phyloP scores from a whole-genome alignment of 1,140 invertebrate genomes.

The Phthorimaea operculella region DNA sequence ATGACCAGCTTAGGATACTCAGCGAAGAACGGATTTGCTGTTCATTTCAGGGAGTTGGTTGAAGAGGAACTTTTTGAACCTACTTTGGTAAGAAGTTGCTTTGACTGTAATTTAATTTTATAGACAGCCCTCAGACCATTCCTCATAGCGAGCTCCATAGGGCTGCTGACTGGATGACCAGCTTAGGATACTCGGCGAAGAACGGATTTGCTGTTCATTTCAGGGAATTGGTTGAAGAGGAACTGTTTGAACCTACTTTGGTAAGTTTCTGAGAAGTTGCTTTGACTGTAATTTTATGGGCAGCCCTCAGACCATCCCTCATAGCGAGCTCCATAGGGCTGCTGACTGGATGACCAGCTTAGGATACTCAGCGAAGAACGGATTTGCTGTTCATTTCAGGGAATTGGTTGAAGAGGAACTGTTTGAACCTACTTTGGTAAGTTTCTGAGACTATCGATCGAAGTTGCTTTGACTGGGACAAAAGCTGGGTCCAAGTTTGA shows the following conservation, averaged over 20 bases:
- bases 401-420: too few species aligned
- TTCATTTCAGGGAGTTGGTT: slow-evolving; percentile 45
- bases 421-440: too few species aligned
- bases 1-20: slow-evolving; percentile 48
- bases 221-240: slow-evolving; percentile 40
- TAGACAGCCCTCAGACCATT: slow-evolving; percentile 24
- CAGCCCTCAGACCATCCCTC: slow-evolving; percentile 10
- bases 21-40: slow-evolving; percentile 46
- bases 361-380: too few species aligned
- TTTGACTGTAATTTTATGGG: too few species aligned
- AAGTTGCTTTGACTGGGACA: too few species aligned
- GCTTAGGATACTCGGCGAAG: slow-evolving; percentile 46
- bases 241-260: slow-evolving; percentile 39
- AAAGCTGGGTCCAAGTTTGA: too few species aligned
- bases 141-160: slow-evolving; percentile 29
- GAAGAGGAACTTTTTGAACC: slow-evolving; percentile 47
- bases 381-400: too few species aligned
- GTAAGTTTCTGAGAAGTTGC: too few species aligned
- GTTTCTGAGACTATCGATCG: too few species aligned
- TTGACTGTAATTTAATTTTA: too few species aligned
- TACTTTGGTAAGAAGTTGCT: slow-evolving; percentile 31
- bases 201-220: slow-evolving; percentile 53
- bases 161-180: slow-evolving; percentile 50
- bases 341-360: too few species aligned
- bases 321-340: too few species aligned